phyloP scores from a whole-genome alignment of 2,113 vertebrate species.

The Hypocryptadius cinnamomeus region DNA sequence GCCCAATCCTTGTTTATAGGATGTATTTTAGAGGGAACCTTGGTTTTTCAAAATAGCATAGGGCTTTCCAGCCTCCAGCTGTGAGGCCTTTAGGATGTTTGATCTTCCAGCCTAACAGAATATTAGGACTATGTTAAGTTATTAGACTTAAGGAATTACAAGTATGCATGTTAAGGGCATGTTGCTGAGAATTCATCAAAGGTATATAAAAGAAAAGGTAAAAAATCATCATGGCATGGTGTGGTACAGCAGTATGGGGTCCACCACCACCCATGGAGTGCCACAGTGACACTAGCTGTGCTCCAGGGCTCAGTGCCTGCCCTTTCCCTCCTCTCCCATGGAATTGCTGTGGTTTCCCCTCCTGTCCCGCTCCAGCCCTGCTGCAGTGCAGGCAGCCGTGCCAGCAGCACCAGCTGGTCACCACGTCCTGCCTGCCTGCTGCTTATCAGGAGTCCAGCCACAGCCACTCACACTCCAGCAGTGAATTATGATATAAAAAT shows the following conservation, averaged over 20 bases:
- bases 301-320: not conserved
- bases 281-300: accelerated
- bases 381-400: not conserved
- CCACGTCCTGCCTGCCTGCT: not conserved
- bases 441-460: constrained; percentile 22
- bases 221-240: not conserved
- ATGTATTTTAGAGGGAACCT: not conserved
- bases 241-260: not conserved
- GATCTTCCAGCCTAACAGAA: not conserved
- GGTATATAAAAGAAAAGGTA: not conserved
- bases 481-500: constrained; percentile 38
- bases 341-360: not conserved
- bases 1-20: not conserved
- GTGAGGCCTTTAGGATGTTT: accelerated
- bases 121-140: too few relatives aligned
- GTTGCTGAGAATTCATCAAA: not conserved
- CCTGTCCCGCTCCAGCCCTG: not conserved
- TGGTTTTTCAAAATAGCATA: not conserved
- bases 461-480: not conserved
- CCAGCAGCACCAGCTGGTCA: constrained; percentile 38
- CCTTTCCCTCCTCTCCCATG: not conserved
- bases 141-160: not conserved
- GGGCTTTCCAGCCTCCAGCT: not conserved
- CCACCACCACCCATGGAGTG: accelerated
- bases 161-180: too few relatives aligned